Conservation (phyloP, 2,113 vertebrate species). For the Alouatta palliata region DNA sequence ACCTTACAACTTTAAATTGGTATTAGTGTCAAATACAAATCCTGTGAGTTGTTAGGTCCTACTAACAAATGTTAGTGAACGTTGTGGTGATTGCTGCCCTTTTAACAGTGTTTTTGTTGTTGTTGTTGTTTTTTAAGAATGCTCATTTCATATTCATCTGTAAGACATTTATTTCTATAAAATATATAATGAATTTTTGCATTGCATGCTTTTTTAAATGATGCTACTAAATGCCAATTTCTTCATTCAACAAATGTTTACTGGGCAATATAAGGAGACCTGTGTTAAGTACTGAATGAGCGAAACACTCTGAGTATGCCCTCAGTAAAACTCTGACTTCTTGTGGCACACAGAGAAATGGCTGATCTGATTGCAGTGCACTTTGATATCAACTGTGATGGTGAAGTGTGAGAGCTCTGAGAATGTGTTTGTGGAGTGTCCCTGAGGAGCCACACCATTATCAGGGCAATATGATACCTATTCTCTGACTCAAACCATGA, state of each 20-base stretch:
- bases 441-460: background rate
- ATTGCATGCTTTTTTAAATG: background rate
- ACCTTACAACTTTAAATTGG: conserved; percentile 59
- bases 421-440: background rate
- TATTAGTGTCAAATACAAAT: conserved; percentile 53
- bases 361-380: background rate
- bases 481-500: background rate
- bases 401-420: background rate
- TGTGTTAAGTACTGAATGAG: background rate
- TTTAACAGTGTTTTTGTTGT: conserved; percentile 49
- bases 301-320: background rate
- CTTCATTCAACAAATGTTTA: background rate
- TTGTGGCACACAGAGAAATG: background rate
- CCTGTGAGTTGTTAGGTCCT: conserved; percentile 51
- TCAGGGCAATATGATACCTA: background rate
- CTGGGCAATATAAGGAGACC: background rate
- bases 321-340: background rate
- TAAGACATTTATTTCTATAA: conserved; percentile 76
- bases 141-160: conserved; percentile 58
- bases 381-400: background rate
- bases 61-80: conserved; percentile 74
- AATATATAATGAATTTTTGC: conserved; percentile 48
- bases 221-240: background rate
- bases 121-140: conserved; percentile 50
- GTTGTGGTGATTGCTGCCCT: conserved; percentile 69